Evolutionary conservation across 2,888 invertebrate genomes (phyloP).

Genomic region (Agrochola litura): DNA sequence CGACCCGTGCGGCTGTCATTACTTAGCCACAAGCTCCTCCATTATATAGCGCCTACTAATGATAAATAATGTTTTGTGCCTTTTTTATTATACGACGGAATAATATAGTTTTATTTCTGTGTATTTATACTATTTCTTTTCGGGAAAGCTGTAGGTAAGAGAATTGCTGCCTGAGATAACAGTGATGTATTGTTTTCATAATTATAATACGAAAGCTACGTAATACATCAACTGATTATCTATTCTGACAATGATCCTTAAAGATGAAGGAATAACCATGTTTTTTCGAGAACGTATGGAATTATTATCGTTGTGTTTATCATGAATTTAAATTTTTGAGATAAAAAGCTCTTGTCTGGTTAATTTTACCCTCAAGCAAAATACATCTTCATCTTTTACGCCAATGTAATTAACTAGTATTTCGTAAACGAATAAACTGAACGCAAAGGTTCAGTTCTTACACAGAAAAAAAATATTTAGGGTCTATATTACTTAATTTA

Average conservation of each 20-base stretch:
- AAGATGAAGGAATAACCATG: conserved; percentile 2
- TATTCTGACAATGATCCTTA: background rate
- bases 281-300: conserved; percentile 4
- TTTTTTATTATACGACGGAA: background rate
- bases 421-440: background rate
- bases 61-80: background rate
- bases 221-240: conserved; percentile 42
- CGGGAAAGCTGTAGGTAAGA: conserved; percentile 5
- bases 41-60: background rate
- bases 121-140: conserved; percentile 21
- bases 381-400: conserved; percentile 12
- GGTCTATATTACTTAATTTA: background rate
- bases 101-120: background rate
- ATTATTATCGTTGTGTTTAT: conserved; percentile 16
- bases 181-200: conserved; percentile 51
- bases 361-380: conserved; percentile 27
- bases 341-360: conserved; percentile 21
- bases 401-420: conserved; percentile 4
- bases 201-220: conserved; percentile 28
- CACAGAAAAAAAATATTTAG: background rate
- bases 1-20: no score
- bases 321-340: conserved; percentile 18
- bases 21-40: no score
- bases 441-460: conserved; percentile 5
- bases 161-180: conserved; percentile 4